Evolutionary conservation across 2,797 vertebrate genomes (phyloP).

Genomic region (Phalanger gymnotis): DNA sequence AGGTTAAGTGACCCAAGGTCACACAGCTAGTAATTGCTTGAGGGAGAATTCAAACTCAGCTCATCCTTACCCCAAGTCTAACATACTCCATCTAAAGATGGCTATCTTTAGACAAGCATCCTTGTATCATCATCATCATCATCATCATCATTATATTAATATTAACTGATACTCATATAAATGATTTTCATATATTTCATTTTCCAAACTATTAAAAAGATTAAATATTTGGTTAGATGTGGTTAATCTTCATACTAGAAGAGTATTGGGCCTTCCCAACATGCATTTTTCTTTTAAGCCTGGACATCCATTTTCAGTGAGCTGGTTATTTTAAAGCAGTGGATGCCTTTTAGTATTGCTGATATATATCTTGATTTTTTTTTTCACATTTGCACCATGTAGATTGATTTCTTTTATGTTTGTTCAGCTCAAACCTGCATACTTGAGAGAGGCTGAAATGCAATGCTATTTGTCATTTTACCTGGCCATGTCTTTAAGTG

Average conservation of each 20-base stretch:
- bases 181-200: neutral
- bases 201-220: neutral
- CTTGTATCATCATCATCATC: neutral
- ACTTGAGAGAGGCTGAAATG: conserved; percentile 67
- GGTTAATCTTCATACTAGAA: conserved; percentile 15
- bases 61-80: neutral
- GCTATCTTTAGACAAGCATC: neutral
- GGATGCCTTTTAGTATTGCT: conserved; percentile 72
- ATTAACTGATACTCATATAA: neutral
- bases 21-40: neutral
- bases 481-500: conserved; percentile 78
- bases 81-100: neutral
- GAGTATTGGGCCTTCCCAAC: conserved; percentile 19
- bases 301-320: conserved; percentile 63
- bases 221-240: conserved; percentile 20
- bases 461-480: conserved; percentile 80
- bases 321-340: conserved; percentile 66
- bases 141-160: neutral
- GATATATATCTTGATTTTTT: conserved; percentile 60
- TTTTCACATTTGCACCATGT: conserved; percentile 8
- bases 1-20: neutral
- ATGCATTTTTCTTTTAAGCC: neutral
- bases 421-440: conserved; percentile 78
- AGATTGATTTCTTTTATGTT: conserved; percentile 80
- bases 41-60: neutral